Evolutionary conservation across 2,797 vertebrate genomes (phyloP), one percentile per base, ranked within the genome.

Genomic region (Mormyrops attenuatus): DNA sequence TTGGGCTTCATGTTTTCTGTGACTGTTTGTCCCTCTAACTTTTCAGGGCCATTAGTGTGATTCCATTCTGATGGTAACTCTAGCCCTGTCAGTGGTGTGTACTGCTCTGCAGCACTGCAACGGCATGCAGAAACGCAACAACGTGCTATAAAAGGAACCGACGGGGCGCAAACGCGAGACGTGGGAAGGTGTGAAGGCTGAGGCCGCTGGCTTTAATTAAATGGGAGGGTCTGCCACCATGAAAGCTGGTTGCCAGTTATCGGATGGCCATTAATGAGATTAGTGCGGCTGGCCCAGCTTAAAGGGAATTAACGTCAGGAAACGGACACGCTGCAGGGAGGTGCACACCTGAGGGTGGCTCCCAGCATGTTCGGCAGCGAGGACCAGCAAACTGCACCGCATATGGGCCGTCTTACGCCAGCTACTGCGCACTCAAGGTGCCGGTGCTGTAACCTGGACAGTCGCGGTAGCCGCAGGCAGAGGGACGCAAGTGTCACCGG

Each of bases 211-310:
- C 5, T 89, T 89, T 85, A 7, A 49, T 86, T n/a, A 66, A 13
- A 22, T n/a, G 38, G 53, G 60, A 86, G 34, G 22, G 15, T 88
- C 38, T 85, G 82, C 69, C 3, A 17, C 7, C 26, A 7, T 41
- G 63, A 41, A 77, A 87, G 30, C 84, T 11, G 3, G 80, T 88
- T 94, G 92, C 92, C 85, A 90, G 91, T 85, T 88, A 88, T 90
- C 91, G 89, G 80, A 49, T 73, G 93, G 93, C 94, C 92, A 93
- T 94, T 95, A 95, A 96, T 96, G 96, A 95, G 95, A 96, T 96
- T 96, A 96, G 93, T 92, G 93, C 93, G 92, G 93, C 94, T 93
- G 91, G 91, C 93, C 92, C 94, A 93, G 95, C 93, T 95, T 94
- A 91, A 49, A 87, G 52, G 26, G 95, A 95, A 96, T 96, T 96